Evolutionary conservation across 2,113 vertebrate species (phyloP).

Genomic region (Dasyprocta punctata): DNA sequence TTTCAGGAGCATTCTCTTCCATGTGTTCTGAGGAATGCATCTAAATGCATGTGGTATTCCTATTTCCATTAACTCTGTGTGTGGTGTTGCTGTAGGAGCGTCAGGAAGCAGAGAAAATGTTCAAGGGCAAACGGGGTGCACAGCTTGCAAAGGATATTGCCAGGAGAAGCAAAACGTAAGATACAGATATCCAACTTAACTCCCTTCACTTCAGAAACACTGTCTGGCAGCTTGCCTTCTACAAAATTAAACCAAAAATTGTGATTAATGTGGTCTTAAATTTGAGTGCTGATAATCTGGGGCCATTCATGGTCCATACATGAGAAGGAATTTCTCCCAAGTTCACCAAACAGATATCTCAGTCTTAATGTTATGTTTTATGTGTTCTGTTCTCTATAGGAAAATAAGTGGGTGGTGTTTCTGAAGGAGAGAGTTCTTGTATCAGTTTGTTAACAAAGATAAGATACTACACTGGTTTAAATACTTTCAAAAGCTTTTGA

Average conservation of each 20-base stretch:
- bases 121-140: constrained; percentile 99
- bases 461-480: constrained; percentile 96
- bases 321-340: background rate
- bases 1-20: constrained; percentile 61
- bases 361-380: background rate
- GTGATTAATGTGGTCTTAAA: constrained; percentile 7
- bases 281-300: background rate
- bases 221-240: constrained; percentile 27
- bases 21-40: constrained; percentile 81
- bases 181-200: constrained; percentile 85
- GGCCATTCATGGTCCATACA: background rate
- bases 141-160: constrained; percentile 99
- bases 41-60: constrained; percentile 80
- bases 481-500: constrained; percentile 88
- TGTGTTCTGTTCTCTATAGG: background rate
- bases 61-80: constrained; percentile 91
- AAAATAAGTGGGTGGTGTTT: constrained; percentile 86
- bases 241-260: background rate
- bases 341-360: background rate
- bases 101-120: constrained; percentile 99
- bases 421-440: constrained; percentile 92
- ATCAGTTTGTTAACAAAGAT: constrained; percentile 97
- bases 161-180: constrained; percentile 99
- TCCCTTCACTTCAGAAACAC: constrained; percentile 92
- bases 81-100: constrained; percentile 97